Conservation (phyloP, 1,140 invertebrate species). For the Drosophila quadrilineata region DNA sequence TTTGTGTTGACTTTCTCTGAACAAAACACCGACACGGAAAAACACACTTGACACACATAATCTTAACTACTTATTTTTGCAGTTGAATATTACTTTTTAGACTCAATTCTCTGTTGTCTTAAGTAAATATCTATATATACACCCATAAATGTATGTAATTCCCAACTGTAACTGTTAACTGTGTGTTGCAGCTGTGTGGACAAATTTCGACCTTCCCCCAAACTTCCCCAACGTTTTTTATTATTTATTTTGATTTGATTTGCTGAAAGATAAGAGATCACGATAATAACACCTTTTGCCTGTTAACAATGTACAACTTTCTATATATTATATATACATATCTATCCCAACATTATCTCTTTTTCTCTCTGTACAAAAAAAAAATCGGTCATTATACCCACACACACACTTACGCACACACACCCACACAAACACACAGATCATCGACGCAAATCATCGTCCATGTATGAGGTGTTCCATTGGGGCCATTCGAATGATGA, state of each 20-base stretch:
- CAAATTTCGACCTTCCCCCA: neutral
- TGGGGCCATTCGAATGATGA: constrained; percentile 84
- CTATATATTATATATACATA: too few species aligned
- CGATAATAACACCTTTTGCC: constrained; percentile 6
- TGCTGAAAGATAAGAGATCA: constrained; percentile 1
- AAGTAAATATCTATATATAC: constrained; percentile 16
- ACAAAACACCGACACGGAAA: constrained; percentile 7
- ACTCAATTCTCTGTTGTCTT: constrained; percentile 33
- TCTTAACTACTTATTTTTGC: constrained; percentile 60
- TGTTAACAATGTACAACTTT: constrained; percentile 13
- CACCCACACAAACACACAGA: constrained; percentile 49
- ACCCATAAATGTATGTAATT: constrained; percentile 26
- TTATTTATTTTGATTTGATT: constrained; percentile 18
- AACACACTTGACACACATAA: constrained; percentile 42
- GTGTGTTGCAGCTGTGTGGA: constrained; percentile 34
- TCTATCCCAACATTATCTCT: constrained; percentile 41
- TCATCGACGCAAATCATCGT: constrained; percentile 84
- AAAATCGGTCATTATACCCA: constrained; percentile 26
- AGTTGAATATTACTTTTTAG: constrained; percentile 69
- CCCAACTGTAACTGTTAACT: constrained; percentile 31
- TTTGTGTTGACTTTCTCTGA: too few species aligned
- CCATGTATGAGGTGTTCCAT: constrained; percentile 90
- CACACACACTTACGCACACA: constrained; percentile 21
- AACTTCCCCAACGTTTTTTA: constrained; percentile 5
- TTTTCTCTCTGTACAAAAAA: constrained; percentile 35